phyloP scores from a whole-genome alignment of 2,888 invertebrate species.

The Mythimna lalbum region DNA sequence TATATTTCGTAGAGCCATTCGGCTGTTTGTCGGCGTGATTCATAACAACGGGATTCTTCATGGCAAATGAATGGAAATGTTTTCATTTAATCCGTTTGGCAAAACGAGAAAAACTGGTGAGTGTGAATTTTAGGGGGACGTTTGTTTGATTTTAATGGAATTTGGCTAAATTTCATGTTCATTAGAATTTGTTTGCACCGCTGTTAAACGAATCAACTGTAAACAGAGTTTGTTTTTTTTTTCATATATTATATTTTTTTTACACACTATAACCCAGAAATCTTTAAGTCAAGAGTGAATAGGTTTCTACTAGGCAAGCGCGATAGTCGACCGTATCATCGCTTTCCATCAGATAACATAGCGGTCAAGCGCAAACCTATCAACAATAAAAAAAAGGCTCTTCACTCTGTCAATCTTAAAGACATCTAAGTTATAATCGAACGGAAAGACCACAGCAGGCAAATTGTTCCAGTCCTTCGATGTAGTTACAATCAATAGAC shows the following conservation, averaged over 20 bases:
- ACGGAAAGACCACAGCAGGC: no score
- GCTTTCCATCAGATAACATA: no score
- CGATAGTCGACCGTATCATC: no score
- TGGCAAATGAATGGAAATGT: slow-evolving; percentile 61
- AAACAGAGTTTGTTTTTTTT: background rate
- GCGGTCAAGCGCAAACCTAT: no score
- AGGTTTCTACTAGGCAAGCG: no score
- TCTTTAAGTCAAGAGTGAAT: no score
- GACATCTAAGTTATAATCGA: no score
- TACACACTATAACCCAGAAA: no score
- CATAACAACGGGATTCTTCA: slow-evolving; percentile 56
- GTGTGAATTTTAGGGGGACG: slow-evolving; percentile 17
- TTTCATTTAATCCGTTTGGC: slow-evolving; percentile 53
- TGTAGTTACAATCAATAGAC: background rate
- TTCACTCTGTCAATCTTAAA: no score
- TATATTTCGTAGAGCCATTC: slow-evolving; percentile 58
- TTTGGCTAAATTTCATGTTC: slow-evolving; percentile 20
- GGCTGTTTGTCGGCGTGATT: slow-evolving; percentile 53
- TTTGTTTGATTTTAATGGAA: slow-evolving; percentile 25
- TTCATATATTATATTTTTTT: no score
- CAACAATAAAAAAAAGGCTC: no score
- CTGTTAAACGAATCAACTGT: background rate
- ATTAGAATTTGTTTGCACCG: background rate
- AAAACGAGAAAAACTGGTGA: slow-evolving; percentile 35
- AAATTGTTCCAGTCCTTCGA: no score